phyloP scores from a whole-genome alignment of 2,797 vertebrate species.

The Chromis chromis region DNA sequence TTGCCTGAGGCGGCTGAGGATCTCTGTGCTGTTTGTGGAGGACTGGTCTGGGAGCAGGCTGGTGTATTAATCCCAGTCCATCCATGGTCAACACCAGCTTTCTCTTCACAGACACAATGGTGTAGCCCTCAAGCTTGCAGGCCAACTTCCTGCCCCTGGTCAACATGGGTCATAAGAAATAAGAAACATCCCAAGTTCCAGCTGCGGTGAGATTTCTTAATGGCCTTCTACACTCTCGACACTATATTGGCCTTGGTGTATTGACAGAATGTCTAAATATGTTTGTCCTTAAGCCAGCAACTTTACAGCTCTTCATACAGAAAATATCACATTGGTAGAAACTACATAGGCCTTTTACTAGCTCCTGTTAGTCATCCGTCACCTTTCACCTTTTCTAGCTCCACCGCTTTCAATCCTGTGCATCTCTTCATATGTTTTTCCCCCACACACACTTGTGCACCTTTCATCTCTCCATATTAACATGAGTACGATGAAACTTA shows the following conservation, averaged over 20 bases:
- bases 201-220: constrained; percentile 26
- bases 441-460: background rate
- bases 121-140: constrained; percentile 42
- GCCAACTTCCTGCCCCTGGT: constrained; percentile 18
- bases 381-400: constrained; percentile 14
- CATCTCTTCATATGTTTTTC: constrained; percentile 25
- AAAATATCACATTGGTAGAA: constrained; percentile 26
- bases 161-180: constrained; percentile 31
- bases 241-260: background rate
- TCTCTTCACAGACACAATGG: constrained; percentile 36
- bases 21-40: constrained; percentile 7
- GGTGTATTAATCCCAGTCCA: constrained; percentile 39
- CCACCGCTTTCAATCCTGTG: background rate
- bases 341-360: constrained; percentile 12
- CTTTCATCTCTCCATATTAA: constrained; percentile 17
- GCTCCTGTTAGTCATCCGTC: constrained; percentile 3
- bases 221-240: constrained; percentile 6
- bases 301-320: constrained; percentile 4
- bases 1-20: constrained; percentile 28
- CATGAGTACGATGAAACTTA: constrained; percentile 27
- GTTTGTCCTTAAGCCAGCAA: constrained; percentile 20
- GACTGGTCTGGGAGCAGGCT: constrained; percentile 2
- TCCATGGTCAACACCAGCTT: constrained; percentile 31
- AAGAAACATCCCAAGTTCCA: constrained; percentile 19
- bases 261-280: constrained; percentile 7